Base-by-base conservation (phyloP, 2,888 invertebrate species). In the Nomada lathburiana region DNA sequence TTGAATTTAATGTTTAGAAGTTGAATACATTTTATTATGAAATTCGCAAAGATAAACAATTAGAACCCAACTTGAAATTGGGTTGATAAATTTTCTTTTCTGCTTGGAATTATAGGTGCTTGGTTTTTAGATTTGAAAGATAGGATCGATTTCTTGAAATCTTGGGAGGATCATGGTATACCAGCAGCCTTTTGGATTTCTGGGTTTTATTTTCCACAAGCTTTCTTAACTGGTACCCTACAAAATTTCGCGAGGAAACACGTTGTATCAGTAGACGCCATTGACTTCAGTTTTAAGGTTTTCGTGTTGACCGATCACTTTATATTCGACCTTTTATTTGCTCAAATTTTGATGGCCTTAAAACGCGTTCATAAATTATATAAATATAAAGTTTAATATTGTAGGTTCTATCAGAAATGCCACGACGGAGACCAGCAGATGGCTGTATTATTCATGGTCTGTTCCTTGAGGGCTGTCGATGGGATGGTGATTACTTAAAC, bases 161-260 rank as follows among this genome's bases (percentile, higher is more conserved):
- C 94, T 55, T 98, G 97, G 97, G 95, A 95, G 10, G 94, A 95
- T 20, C 75, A 93, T 0, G 97, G 97, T 11, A 96, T 97, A 83
- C 97, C 97, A 0, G 93, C 95, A 47, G 95, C 96, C 68, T 97
- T 97, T 94, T 98, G 97, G 97, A 96, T 98, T 86, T 97, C 97
- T 0, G 97, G 97, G 0, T 97, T 98, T 94, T 98, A 96, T 94
- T 98, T 97, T 94, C 97, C 97, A 0, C 97, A 98, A 93, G 97
- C 97, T 1, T 97, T 98, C 94, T 95, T 98, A 84, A 97, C 97
- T 0, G 97, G 97, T 26, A 97, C 97, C 0, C 94, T 97, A 90
- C 98, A 98, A 94, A 97, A 98, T 94, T 97, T 95, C 93, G 97
- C 97, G 3, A 95, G 97, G 86, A 97, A 96, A 91, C 95, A 97